Evolutionary conservation across 2,888 invertebrate genomes (phyloP).

Genomic region (Drosophila affinis): DNA sequence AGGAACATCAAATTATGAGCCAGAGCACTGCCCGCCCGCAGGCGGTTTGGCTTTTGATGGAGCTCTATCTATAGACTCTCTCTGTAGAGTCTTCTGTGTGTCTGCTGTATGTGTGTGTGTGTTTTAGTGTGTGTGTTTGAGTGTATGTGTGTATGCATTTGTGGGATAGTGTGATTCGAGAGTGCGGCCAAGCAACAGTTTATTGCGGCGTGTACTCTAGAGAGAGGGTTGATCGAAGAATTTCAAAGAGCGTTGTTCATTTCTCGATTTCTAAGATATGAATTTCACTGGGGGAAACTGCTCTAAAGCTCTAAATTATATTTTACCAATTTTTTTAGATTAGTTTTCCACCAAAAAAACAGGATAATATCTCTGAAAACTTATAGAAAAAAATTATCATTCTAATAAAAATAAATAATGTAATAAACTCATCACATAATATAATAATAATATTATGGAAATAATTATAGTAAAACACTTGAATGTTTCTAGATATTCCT

Average conservation of each 20-base stretch:
- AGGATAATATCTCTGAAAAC: no score
- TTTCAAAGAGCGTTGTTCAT: background rate
- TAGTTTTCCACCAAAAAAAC: no score
- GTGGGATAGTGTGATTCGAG: slow-evolving; percentile 16
- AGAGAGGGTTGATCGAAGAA: background rate
- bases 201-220: background rate
- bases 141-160: slow-evolving; percentile 20
- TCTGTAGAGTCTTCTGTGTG: background rate
- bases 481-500: no score
- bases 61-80: slow-evolving; percentile 10
- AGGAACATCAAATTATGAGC: background rate
- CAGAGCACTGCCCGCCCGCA: slow-evolving; percentile 7
- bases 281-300: no score
- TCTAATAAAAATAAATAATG: no score
- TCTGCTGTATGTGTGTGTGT: slow-evolving; percentile 12
- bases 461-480: no score
- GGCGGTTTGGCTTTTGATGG: slow-evolving; percentile 42
- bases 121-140: slow-evolving; percentile 5
- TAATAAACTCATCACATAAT: no score
- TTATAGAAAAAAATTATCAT: no score
- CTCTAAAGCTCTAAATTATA: no score
- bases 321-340: no score
- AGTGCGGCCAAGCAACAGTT: slow-evolving; percentile 7
- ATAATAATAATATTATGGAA: no score
- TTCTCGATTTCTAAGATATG: no score